Conservation (phyloP, 1,140 invertebrate genomes). For the Drosophila neocordata region DNA sequence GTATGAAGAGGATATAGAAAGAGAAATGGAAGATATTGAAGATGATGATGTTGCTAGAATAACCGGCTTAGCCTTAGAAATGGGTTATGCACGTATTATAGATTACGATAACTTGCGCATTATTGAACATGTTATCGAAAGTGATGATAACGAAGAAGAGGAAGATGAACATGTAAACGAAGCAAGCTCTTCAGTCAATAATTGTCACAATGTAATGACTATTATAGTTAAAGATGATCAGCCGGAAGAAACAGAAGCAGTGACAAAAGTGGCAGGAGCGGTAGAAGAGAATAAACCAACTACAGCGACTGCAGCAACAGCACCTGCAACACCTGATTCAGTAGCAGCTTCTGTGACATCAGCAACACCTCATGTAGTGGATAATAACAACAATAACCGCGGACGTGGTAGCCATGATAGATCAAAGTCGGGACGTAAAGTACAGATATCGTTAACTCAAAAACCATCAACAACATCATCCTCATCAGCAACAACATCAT, state of each 20-base stretch:
- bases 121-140: conserved; percentile 79
- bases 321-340: background rate
- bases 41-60: conserved; percentile 52
- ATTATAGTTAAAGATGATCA: background rate
- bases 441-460: conserved; percentile 41
- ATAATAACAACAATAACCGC: conserved; percentile 67
- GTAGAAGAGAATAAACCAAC: background rate
- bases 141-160: conserved; percentile 51
- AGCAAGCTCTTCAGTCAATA: background rate
- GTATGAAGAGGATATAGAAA: background rate
- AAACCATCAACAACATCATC: conserved; percentile 24
- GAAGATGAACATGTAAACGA: background rate
- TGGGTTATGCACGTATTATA: conserved; percentile 74
- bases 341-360: conserved; percentile 2
- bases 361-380: conserved; percentile 26
- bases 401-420: conserved; percentile 17
- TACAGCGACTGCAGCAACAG: background rate
- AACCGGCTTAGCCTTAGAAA: conserved; percentile 43
- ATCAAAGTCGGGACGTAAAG: conserved; percentile 19
- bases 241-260: background rate
- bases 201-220: background rate
- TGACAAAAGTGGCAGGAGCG: background rate
- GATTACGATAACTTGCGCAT: conserved; percentile 78
- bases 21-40: background rate
- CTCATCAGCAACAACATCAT: conserved; percentile 3